Base-by-base conservation (phyloP, 2,113 vertebrate genomes). In the Rhombomys opimus region DNA sequence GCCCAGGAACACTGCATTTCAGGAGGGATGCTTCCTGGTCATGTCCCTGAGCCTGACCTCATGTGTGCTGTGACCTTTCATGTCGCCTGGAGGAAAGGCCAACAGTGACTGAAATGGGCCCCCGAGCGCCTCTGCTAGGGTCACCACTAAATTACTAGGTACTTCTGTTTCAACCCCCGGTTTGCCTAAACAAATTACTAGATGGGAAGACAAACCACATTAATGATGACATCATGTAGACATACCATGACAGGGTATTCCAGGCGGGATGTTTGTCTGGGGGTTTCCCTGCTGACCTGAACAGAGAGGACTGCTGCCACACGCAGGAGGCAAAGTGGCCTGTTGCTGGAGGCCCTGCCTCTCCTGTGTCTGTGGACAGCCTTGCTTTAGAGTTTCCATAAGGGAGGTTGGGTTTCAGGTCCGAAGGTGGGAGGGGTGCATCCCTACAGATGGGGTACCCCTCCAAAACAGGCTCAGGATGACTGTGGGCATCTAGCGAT, bases 201-300 rank as follows among this genome's bases (percentile, higher is more conserved):
- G 0, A 46, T 23, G 9, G 27, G 4, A 6, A 59, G 27, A 22
- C 7, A 14, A 27, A 5, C 4, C 0, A 0, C 0, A 2, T 27
- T 0, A n/a, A 5, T 18, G 8, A 0, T 22, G 59, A n/a, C 2
- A 9, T 57, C 67, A 13, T 7, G 13, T 0, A 17, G 75, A 6
- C 0, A 10, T 10, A 32, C 2, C 4, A 4, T 9, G n/a, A 32
- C 2, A 70, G 50, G 25, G 30, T 2, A 1, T 4, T 25, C 32
- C 27, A 11, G 46, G 65, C 23, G 6, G 13, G 11, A 10, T 10
- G 54, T 30, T 0, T 23, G 59, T 35, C 7, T 17, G 1, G 65
- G 30, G 27, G 5, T 35, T 59, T 70, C n/a, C 38, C n/a, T 27
- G 10, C 23, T 20, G 11, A 50, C 57, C 32, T n/a, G 35, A 52